A percentile compares a stretch with the other conserved stretches of the same genome.
phyloP scores from a whole-genome alignment of 2,888 invertebrate species.

The Drosophila fulvimacula region DNA sequence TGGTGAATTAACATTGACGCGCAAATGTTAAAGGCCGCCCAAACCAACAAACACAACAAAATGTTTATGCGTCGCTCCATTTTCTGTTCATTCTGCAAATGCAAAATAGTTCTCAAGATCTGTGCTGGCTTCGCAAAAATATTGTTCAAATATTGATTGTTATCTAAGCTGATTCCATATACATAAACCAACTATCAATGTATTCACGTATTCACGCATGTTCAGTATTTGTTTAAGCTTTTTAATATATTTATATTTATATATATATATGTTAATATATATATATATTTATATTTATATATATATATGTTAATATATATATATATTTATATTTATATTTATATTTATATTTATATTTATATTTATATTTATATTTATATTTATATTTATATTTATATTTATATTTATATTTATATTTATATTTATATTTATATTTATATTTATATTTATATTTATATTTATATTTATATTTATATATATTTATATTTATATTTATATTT shows the following conservation, averaged over 20 bases:
- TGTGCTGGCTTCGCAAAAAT: conserved; percentile 5
- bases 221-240: conserved; percentile 11
- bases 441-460: too few species aligned
- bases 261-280: too few species aligned
- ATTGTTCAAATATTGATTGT: neutral
- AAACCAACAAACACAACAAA: conserved; percentile 17
- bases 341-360: too few species aligned
- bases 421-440: too few species aligned
- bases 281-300: too few species aligned
- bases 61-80: conserved; percentile 42
- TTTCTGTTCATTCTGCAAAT: conserved; percentile 15
- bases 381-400: too few species aligned
- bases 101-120: conserved; percentile 1
- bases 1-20: conserved; percentile 83
- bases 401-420: too few species aligned
- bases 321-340: too few species aligned
- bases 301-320: too few species aligned
- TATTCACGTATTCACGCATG: neutral
- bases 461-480: too few species aligned
- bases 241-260: neutral
- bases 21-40: conserved; percentile 69
- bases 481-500: too few species aligned
- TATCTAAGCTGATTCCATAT: neutral
- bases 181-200: neutral
- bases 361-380: too few species aligned